A percentile compares a stretch with the other conserved stretches of the same genome.
phyloP scores from a whole-genome alignment of 1,140 invertebrate species.

The Saccostrea echinata region DNA sequence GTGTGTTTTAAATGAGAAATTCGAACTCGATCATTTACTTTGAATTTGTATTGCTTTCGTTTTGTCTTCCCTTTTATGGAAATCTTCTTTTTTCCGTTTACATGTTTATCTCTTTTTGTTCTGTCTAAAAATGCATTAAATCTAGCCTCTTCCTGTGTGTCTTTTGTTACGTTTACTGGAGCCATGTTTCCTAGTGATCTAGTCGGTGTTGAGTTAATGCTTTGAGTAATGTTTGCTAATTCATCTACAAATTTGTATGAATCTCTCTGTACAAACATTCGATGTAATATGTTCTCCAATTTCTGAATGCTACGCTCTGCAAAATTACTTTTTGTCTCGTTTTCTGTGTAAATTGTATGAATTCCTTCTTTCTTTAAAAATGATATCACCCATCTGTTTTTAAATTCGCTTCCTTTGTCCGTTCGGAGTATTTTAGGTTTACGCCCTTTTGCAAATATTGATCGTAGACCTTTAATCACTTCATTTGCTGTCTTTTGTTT shows the following conservation, averaged over 20 bases:
- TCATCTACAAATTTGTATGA: conserved; percentile 41
- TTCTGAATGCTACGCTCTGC: conserved; percentile 30
- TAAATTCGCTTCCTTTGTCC: conserved; percentile 44
- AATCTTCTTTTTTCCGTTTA: neutral
- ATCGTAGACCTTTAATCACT: conserved; percentile 21
- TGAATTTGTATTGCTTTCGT: conserved; percentile 3
- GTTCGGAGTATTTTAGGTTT: conserved; percentile 38
- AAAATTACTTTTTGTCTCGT: conserved; percentile 36
- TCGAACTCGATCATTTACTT: conserved; percentile 39
- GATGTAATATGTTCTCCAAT: conserved; percentile 30
- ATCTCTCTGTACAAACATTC: conserved; percentile 39
- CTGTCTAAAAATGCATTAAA: conserved; percentile 1
- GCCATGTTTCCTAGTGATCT: conserved; percentile 32
- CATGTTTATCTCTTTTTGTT: conserved; percentile 5
- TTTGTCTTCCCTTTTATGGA: neutral
- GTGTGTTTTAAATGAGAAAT: conserved; percentile 33
- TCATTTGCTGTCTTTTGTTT: conserved; percentile 38
- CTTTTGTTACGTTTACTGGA: conserved; percentile 36
- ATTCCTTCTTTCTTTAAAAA: conserved; percentile 36
- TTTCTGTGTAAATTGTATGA: conserved; percentile 31
- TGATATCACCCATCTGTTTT: conserved; percentile 17
- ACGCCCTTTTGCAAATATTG: conserved; percentile 41
- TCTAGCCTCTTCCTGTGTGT: conserved; percentile 36
- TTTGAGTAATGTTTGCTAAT: conserved; percentile 32
- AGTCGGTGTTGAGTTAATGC: conserved; percentile 38